Conservation (phyloP, 2,113 vertebrate genomes). For the Hiodon tergisus region DNA sequence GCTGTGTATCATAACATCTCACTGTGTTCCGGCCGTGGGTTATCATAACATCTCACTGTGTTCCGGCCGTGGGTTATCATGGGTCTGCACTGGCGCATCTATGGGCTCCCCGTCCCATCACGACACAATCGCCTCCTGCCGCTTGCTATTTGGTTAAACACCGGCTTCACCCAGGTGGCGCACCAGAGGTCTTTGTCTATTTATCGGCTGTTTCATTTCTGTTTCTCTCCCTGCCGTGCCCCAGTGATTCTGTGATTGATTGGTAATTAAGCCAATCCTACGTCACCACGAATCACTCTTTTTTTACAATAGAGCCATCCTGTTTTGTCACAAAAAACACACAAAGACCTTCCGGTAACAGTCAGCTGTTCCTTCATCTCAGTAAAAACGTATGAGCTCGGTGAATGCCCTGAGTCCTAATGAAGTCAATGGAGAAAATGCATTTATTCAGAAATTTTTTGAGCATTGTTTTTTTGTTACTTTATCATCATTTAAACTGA, state of each 20-base stretch:
- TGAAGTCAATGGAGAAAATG: no score
- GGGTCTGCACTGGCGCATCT: no score
- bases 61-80: no score
- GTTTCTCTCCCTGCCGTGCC: not conserved
- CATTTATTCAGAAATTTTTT: no score
- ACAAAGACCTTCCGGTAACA: no score
- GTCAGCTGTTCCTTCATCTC: not conserved
- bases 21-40: no score
- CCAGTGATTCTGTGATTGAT: conserved; percentile 8
- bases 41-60: no score
- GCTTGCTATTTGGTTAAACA: not conserved
- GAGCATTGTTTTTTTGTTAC: no score
- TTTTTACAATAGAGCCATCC: not conserved
- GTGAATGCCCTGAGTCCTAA: no score
- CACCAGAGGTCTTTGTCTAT: not conserved
- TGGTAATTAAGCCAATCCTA: not conserved
- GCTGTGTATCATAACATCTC: no score
- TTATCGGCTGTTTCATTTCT: not conserved
- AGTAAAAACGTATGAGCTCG: no score
- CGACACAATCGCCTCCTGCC: not conserved
- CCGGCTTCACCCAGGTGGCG: not conserved
- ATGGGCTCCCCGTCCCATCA: not conserved
- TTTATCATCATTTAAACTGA: no score
- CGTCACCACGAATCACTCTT: not conserved
- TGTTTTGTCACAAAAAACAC: not conserved